Evolutionary conservation across 2,797 vertebrate genomes (phyloP), one percentile per base, ranked within the genome.

Genomic region (Sebastes itinus): DNA sequence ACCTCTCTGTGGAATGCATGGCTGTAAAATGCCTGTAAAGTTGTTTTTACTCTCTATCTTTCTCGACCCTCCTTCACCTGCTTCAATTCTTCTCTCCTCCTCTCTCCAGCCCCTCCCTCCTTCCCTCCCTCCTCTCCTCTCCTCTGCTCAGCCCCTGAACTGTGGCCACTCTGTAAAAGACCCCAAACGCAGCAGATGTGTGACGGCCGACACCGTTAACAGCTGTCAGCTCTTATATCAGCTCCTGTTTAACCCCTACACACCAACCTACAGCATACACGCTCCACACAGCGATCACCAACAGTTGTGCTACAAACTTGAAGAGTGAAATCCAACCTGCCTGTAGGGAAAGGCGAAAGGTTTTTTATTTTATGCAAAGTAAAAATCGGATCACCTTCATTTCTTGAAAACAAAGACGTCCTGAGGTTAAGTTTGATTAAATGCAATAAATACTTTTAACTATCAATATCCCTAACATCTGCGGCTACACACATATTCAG

Each of bases 121-220:
- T 22, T 30, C 35, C 76, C 70, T 22, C 23, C 38, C 38, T 46
- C 42, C 42, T 14, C 6, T 18, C 42, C 16, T 18, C 42, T 49
- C 42, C 42, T 20, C 16, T 20, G 16, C 42, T 16, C 64, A 32
- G 46, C 76, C 72, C 62, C 75, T 83, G 78, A 92, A 88, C 82
- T 84, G 72, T 81, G 78, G 85, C 72, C 35, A 14, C 82, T 84
- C 81, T 82, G 87, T 92, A 88, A 92, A 87, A 81, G 66, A 78
- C 77, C 69, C 88, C 80, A 25, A 85, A 78, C 32, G 11, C 87
- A 94, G 88, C 94, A 94, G 93, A 95, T 95, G 93, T 94, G 91
- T 81, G 90, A 88, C 87, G 83, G 80, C 69, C 75, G 72, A 84
- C 84, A 76, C 88, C 65, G 80, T 78, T 65, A 88, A 89, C 93